Evolutionary conservation across 2,888 invertebrate species (phyloP).

Genomic region (Chymomyza caudatula): DNA sequence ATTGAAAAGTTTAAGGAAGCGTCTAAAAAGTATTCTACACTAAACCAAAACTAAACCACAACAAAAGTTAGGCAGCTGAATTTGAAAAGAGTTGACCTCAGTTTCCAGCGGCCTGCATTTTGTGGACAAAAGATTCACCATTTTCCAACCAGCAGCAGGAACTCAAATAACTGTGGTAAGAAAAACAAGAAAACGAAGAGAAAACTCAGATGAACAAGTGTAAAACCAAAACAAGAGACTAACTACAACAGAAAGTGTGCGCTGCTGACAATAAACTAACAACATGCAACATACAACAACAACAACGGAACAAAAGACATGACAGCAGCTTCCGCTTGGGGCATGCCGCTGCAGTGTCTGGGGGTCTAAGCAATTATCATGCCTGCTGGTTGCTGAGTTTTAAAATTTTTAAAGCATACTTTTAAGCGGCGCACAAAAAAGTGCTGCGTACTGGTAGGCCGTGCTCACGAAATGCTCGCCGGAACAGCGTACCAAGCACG

Average conservation of each 20-base stretch:
- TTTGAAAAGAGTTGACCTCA: not conserved
- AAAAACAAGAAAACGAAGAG: constrained; percentile 2
- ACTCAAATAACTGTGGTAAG: not conserved
- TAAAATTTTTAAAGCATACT: constrained; percentile 4
- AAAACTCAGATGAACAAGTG: constrained; percentile 3
- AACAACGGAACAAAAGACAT: constrained; percentile 11
- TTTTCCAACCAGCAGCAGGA: not conserved
- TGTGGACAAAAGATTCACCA: not conserved
- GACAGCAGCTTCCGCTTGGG: constrained; percentile 17
- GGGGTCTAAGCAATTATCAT: not conserved
- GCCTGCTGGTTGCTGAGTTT: not conserved
- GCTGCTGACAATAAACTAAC: constrained; percentile 6
- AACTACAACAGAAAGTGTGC: constrained; percentile 10
- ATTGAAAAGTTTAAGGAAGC: not conserved
- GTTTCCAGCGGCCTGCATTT: not conserved
- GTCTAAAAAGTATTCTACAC: constrained; percentile 2
- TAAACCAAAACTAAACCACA: not conserved
- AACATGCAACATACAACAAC: constrained; percentile 1
- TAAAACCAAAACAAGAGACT: constrained; percentile 22
- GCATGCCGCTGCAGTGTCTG: not conserved
- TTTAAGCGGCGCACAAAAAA: constrained; percentile 2
- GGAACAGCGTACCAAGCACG: constrained; percentile 1
- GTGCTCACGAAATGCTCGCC: not conserved
- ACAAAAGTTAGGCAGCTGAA: not conserved
- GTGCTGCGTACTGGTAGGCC: constrained; percentile 16